Evolutionary conservation across 1,140 invertebrate species (phyloP).

Genomic region (Drosophila varians): DNA sequence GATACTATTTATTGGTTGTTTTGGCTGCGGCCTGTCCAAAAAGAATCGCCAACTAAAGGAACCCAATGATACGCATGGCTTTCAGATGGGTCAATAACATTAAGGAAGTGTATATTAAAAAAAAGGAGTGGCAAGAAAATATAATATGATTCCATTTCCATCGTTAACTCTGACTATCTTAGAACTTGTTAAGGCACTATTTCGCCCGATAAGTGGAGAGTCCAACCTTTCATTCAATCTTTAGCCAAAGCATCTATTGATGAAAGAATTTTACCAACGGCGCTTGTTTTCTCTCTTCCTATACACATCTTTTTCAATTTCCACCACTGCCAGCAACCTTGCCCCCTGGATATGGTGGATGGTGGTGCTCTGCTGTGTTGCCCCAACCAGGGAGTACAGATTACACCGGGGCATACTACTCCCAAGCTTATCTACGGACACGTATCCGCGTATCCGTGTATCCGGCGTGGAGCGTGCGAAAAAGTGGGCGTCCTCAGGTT

Average conservation of each 20-base stretch:
- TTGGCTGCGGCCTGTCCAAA: conserved; percentile 42
- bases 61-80: conserved; percentile 21
- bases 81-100: conserved; percentile 11
- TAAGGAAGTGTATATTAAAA: neutral
- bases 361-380: neutral
- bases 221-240: conserved; percentile 6
- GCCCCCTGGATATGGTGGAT: conserved; percentile 29
- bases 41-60: conserved; percentile 29
- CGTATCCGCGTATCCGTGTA: conserved; percentile 51
- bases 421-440: conserved; percentile 57
- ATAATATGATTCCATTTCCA: too few species aligned
- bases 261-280: conserved; percentile 75
- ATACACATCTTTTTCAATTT: conserved; percentile 66
- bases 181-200: neutral
- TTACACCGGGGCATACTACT: conserved; percentile 41
- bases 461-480: conserved; percentile 75
- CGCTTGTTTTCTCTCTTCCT: conserved; percentile 33
- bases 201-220: neutral
- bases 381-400: conserved; percentile 47
- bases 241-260: conserved; percentile 36
- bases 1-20: conserved; percentile 78
- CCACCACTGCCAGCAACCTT: conserved; percentile 22
- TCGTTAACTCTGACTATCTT: too few species aligned
- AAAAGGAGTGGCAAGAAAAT: neutral
- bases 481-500: conserved; percentile 76